A percentile compares a stretch with the other conserved stretches of the same genome.
Conservation (phyloP, 2,888 invertebrate genomes). For the Amphipyra berbera region DNA sequence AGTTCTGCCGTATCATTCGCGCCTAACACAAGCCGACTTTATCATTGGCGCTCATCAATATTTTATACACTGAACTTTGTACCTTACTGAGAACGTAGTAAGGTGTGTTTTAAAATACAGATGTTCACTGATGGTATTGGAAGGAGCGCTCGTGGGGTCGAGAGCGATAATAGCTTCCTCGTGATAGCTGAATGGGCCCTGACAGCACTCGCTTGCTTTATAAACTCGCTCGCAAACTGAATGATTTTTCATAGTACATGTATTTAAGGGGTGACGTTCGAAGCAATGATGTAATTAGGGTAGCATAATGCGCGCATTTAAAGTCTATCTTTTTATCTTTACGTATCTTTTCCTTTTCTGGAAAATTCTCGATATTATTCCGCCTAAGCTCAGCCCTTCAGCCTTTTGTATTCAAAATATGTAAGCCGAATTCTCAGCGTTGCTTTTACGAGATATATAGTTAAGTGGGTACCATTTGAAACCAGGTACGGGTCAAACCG, state of each 20-base stretch:
- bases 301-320: constrained; percentile 30
- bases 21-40: constrained; percentile 59
- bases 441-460: constrained; percentile 34
- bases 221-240: constrained; percentile 64
- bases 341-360: constrained; percentile 1
- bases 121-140: constrained; percentile 42
- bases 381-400: background rate
- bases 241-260: constrained; percentile 59
- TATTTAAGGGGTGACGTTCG: constrained; percentile 30
- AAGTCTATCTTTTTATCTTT: constrained; percentile 28
- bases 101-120: constrained; percentile 51
- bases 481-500: constrained; percentile 42
- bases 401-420: constrained; percentile 9
- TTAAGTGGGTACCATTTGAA: constrained; percentile 52
- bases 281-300: constrained; percentile 40
- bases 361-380: background rate
- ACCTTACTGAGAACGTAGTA: constrained; percentile 55
- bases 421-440: constrained; percentile 25
- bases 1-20: constrained; percentile 71
- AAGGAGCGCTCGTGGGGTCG: constrained; percentile 55
- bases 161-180: constrained; percentile 76
- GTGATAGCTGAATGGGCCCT: constrained; percentile 73
- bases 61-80: constrained; percentile 49
- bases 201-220: constrained; percentile 64
- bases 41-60: constrained; percentile 58